Conservation (phyloP, 92 coral and sea anemone species). For the Phenganax marumi region DNA sequence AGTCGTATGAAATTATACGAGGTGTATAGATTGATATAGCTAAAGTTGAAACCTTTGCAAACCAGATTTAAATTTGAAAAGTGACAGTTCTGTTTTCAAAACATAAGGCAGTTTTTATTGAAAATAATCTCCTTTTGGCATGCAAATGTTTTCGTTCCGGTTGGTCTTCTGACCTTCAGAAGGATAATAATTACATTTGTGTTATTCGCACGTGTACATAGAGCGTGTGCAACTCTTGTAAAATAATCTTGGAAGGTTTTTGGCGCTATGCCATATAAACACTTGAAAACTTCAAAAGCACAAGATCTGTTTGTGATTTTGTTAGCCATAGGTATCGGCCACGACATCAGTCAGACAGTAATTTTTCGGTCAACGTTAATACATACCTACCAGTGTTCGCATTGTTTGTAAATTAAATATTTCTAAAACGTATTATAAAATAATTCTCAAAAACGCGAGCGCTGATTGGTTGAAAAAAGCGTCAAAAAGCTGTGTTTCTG, state of each 20-base stretch:
- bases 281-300: constrained; percentile 13
- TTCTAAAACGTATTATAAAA: no score
- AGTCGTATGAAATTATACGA: not conserved
- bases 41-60: not conserved
- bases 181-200: not conserved
- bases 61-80: not conserved
- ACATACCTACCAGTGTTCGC: no score
- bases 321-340: no score
- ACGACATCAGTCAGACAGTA: no score
- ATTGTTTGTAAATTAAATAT: no score
- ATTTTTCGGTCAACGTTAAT: no score
- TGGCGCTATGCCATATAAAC: constrained; percentile 8
- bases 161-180: constrained; percentile 17
- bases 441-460: no score
- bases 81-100: constrained; percentile 7
- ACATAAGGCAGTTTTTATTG: not conserved
- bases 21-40: not conserved
- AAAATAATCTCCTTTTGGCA: constrained; percentile 8
- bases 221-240: not conserved
- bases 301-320: constrained; percentile 10
- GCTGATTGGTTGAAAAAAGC: no score
- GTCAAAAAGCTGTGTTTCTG: no score
- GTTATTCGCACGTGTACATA: constrained; percentile 3
- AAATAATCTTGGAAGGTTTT: not conserved
- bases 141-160: constrained; percentile 17